Base-by-base conservation (phyloP, 1,140 invertebrate genomes). In the Matsumurasca onukii region DNA sequence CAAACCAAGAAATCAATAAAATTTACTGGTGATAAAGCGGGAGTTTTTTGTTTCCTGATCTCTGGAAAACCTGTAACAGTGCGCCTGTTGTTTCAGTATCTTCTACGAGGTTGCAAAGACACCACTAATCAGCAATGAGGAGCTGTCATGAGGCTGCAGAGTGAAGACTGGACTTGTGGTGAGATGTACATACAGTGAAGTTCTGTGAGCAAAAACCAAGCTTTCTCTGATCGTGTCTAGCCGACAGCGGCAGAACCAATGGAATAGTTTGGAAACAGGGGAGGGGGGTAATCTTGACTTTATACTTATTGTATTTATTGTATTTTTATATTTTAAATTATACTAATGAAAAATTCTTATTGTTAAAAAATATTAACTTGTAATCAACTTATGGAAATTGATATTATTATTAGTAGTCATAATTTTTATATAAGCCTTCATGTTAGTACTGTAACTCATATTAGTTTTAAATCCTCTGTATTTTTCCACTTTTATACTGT, bases 101-200 rank as follows among this genome's bases (percentile, higher is more conserved):
- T 65, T 65, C 39, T 65, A 39, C 15, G 77, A 77, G 27, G 71
- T 71, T 39, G 67, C 70, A 2, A 71, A 71, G 29, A 71, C 57
- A 15, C 67, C 70, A 49, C 34, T 71, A 9, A n/a, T 71, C n/a
- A 22, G 55, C 17, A 55, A 73, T 24, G 51, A 76, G 29, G 70
- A 71, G 24, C 66, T 77, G 48, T 76, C 72, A 75, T 55, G 49
- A n/a, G n/a, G n/a, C n/a, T n/a, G n/a, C n/a, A 51, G 5, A n/a
- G 24, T 9, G 3, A 22, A 3, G 3, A 22, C n/a, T 5, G 24
- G 49, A 3, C 5, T 51, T n/a, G 49, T 12, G 24, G n/a, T 17
- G n/a, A 51, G 24, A 51, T 51, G 24, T 51, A 20, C 5, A 51
- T n/a, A n/a, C n/a, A n/a, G n/a, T n/a, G n/a, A n/a, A n/a, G n/a